Percentiles rank a stretch among this genome's conserved stretches.
phyloP scores from a whole-genome alignment of 2,888 invertebrate species.

The Patella depressa region DNA sequence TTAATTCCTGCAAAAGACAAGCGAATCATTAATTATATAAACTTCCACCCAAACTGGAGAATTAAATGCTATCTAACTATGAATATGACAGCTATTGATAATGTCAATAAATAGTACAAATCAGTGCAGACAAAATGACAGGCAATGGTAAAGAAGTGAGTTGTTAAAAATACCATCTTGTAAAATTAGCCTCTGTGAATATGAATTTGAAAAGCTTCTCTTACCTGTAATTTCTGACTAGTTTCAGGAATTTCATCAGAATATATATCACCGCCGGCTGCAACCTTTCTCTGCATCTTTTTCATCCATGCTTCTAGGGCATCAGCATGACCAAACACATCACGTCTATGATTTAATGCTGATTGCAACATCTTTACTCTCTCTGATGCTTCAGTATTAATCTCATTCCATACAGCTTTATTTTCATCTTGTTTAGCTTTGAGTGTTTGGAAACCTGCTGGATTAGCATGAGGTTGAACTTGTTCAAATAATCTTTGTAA shows the following conservation, averaged over 20 bases:
- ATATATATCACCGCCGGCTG: conserved; percentile 85
- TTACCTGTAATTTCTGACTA: conserved; percentile 82
- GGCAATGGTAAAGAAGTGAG: too few relatives aligned
- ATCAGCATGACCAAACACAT: conserved; percentile 83
- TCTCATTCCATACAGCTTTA: conserved; percentile 85
- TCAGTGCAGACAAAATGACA: too few relatives aligned
- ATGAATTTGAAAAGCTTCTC: not conserved
- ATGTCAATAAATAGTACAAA: too few relatives aligned
- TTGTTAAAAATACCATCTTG: too few relatives aligned
- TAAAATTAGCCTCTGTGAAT: too few relatives aligned
- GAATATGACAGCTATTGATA: too few relatives aligned
- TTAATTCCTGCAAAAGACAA: conserved; percentile 77
- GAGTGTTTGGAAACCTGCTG: conserved; percentile 56
- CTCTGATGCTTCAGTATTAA: conserved; percentile 78
- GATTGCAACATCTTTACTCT: conserved; percentile 74
- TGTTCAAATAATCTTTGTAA: conserved; percentile 59
- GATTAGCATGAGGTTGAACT: conserved; percentile 58
- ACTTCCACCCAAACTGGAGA: too few relatives aligned
- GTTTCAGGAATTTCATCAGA: conserved; percentile 84
- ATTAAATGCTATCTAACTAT: too few relatives aligned
- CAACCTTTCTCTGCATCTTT: conserved; percentile 73
- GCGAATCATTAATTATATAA: too few relatives aligned
- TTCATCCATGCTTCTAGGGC: conserved; percentile 83
- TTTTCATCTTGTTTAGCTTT: conserved; percentile 84
- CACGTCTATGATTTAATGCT: conserved; percentile 67